Evolutionary conservation across 2,888 invertebrate genomes (phyloP), one percentile per base, ranked within the genome.

Genomic region (Cheilosia soror): DNA sequence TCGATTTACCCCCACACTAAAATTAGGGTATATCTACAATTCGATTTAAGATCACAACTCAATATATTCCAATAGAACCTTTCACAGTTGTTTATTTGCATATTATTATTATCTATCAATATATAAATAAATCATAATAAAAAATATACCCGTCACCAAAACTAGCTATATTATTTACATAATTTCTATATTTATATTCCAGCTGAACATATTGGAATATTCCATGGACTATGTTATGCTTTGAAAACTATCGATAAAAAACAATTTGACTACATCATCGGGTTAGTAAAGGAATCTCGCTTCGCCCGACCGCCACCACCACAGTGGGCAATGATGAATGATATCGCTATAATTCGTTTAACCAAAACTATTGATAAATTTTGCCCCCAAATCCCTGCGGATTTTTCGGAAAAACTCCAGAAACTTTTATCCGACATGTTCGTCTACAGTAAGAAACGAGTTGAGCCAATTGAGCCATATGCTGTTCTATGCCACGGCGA

Each of bases 401-500:
- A 88, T 5, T 92, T 92, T 60, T 42, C 91, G 0, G 37, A 83
- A 1, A 88, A 89, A 15, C 87, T 90, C 0, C 20, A 60, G 2
- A 31, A 84, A 1, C 31, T 91, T 6, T 57, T 89, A 0, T 27
- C 40, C 5, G 87, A 89, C 42, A 75, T 65, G 6, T 5, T 69
- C 7, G 2, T 57, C 1, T 90, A 90, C 83, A 88, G 89, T 0
- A 88, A 88, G 2, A 87, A 90, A n/a, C 87, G 88, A 2, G 90
- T 91, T 4, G 76, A 87, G 25, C 91, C 92, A 0, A 83, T 88
- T 1, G 92, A 92, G 62, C 92, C 92, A 0, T 78, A 90, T 31
- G 87, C 91, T 5, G 90, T 89, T 0, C 84, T 92, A 5, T 92
- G 92, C 47, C 92, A 92, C 72, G 92, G 92, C 0, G 92, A 92